Conservation (phyloP, 1,140 invertebrate species). For the Chelonus insularis region DNA sequence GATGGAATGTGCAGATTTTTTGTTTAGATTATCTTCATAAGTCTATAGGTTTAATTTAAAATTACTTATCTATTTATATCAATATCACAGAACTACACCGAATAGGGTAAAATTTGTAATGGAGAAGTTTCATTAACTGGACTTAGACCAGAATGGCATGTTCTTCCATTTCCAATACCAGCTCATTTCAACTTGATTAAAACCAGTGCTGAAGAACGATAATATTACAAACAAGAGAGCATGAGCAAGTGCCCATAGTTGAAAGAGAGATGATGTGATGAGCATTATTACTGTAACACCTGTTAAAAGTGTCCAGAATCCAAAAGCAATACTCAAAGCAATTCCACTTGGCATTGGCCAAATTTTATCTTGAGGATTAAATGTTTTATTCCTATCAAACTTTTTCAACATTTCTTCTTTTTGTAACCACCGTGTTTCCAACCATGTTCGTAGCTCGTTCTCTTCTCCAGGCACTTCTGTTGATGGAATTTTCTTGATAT, state of each 20-base stretch:
- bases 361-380: conserved; percentile 36
- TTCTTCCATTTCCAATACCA: conserved; percentile 55
- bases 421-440: conserved; percentile 71
- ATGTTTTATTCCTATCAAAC: conserved; percentile 63
- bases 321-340: conserved; percentile 59
- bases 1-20: no score
- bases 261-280: conserved; percentile 55
- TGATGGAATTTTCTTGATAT: conserved; percentile 71
- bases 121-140: neutral
- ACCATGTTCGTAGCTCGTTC: conserved; percentile 65
- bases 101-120: neutral
- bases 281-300: conserved; percentile 53
- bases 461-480: conserved; percentile 65
- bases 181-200: conserved; percentile 63
- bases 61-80: conserved; percentile 15
- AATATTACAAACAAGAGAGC: conserved; percentile 57
- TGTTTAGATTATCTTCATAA: no score
- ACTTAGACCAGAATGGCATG: neutral
- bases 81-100: conserved; percentile 28
- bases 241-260: conserved; percentile 58
- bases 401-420: conserved; percentile 69
- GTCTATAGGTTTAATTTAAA: conserved; percentile 8
- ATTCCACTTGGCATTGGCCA: conserved; percentile 47
- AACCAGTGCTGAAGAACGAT: conserved; percentile 60
- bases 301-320: conserved; percentile 62